A percentile compares a stretch with the other conserved stretches of the same genome.
Evolutionary conservation across 2,888 invertebrate genomes (phyloP).

Genomic region (Chymomyza amoena): DNA sequence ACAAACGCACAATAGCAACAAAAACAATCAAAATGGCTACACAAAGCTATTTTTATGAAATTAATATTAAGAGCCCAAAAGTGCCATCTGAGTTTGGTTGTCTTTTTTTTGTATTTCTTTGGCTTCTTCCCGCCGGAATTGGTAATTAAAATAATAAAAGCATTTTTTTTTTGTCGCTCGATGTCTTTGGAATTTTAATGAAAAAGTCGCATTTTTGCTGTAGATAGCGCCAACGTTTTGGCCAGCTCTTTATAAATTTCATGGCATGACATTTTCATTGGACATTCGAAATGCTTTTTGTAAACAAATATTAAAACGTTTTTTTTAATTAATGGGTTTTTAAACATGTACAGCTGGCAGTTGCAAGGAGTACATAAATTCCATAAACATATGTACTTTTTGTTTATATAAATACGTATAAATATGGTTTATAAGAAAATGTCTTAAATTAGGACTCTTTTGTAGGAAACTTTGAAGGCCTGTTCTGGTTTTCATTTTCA

Average conservation of each 20-base stretch:
- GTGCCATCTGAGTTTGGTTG: constrained; percentile 55
- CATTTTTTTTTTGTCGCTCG: constrained; percentile 51
- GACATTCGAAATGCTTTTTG: constrained; percentile 50
- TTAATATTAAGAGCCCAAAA: constrained; percentile 64
- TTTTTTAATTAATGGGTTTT: constrained; percentile 51
- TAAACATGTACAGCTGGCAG: constrained; percentile 38
- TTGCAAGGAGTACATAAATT: constrained; percentile 28
- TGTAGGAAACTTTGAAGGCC: too few species aligned
- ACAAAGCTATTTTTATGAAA: constrained; percentile 66
- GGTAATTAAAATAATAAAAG: constrained; percentile 75
- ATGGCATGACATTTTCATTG: constrained; percentile 48
- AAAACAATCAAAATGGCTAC: constrained; percentile 33
- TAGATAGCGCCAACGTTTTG: background rate
- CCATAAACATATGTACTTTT: too few species aligned
- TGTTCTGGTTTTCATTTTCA: too few species aligned
- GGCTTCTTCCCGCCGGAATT: constrained; percentile 45
- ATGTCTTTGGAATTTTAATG: constrained; percentile 65
- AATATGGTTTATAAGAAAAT: background rate
- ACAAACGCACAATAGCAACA: constrained; percentile 12
- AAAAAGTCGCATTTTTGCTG: constrained; percentile 54
- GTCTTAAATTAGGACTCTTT: too few species aligned
- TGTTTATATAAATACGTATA: too few species aligned
- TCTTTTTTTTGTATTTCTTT: constrained; percentile 4
- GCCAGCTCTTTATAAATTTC: constrained; percentile 46
- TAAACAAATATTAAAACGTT: constrained; percentile 60